Evolutionary conservation across 2,888 invertebrate genomes (phyloP), one percentile per base, ranked within the genome.

Genomic region (Malacosoma neustria): DNA sequence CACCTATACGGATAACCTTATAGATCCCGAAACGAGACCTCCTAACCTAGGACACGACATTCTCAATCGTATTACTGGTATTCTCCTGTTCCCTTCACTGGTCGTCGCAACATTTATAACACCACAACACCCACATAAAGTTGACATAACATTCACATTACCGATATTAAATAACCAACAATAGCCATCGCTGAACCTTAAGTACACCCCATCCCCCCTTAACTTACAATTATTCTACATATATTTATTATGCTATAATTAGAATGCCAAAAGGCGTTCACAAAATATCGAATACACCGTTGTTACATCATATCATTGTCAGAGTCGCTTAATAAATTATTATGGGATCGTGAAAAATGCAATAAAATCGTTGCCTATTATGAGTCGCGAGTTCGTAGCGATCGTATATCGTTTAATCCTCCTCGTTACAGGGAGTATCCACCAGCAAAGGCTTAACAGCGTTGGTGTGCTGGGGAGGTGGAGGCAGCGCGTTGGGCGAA

Each of bases 391-490:
- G 34, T 30, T 36, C 33, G 38, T 7, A 15, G 35, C 5, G 4
- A 30, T 22, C 14, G 30, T 29, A 13, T 34, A 9, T 34, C 30
- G 39, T 40, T 56, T 81, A 82, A 45, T 84, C 76, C 58, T 85
- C 84, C 58, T 84, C 84, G 29, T 72, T 82, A 54, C 77, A 77
- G 14, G 79, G 79, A 15, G 81, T 80, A 50, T 84, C 84, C 32
- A 85, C 85, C 34, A 84, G 70, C 46, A 84, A 63, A 41, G 84
- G 84, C 53, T 82, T 84, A 33, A 72, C 60, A 12, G 69, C 51
- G 37, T 71, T 62, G 15, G 69, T 59, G 49, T 79, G 79, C 49
- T 64, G 74, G 37, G 71, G 57, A 6, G 69, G 44, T 22, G 70
- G 53, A 35, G 70, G 65, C 43, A 69, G 47, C 22, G 72, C 51